phyloP scores from a whole-genome alignment of 2,888 invertebrate species.

The Lysandra coridon region DNA sequence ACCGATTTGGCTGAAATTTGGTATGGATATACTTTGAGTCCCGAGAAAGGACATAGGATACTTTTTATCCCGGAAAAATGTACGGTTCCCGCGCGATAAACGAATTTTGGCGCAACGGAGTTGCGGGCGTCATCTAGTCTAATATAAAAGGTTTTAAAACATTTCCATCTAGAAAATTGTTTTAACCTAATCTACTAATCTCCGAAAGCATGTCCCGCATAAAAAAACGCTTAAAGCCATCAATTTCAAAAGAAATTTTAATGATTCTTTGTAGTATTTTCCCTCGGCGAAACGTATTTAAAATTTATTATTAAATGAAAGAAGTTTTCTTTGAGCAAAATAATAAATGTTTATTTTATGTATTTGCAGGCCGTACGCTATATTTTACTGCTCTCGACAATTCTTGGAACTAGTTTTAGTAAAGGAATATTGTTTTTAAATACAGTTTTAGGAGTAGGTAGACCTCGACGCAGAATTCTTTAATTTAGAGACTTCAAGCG shows the following conservation, averaged over 20 bases:
- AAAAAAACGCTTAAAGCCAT: conserved; percentile 6
- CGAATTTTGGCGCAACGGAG: too few relatives aligned
- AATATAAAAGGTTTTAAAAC: background rate
- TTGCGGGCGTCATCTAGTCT: too few relatives aligned
- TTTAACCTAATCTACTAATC: background rate
- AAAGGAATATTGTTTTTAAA: background rate
- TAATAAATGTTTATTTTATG: conserved; percentile 2
- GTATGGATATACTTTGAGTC: too few relatives aligned
- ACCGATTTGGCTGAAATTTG: too few relatives aligned
- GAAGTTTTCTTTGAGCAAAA: background rate
- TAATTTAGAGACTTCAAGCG: background rate
- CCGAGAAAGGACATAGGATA: too few relatives aligned
- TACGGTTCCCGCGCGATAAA: too few relatives aligned
- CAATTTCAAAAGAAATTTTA: conserved; percentile 5
- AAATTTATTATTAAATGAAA: conserved; percentile 9
- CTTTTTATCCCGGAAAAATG: too few relatives aligned
- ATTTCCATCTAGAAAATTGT: background rate
- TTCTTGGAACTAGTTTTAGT: background rate
- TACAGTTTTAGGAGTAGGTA: background rate
- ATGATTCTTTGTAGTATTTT: background rate
- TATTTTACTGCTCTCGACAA: background rate
- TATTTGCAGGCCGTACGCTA: background rate
- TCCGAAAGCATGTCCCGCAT: background rate
- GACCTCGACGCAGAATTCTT: background rate
- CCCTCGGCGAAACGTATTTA: conserved; percentile 3